Conservation (phyloP, 2,888 invertebrate species). For the Glyphotaelius pellucidus region DNA sequence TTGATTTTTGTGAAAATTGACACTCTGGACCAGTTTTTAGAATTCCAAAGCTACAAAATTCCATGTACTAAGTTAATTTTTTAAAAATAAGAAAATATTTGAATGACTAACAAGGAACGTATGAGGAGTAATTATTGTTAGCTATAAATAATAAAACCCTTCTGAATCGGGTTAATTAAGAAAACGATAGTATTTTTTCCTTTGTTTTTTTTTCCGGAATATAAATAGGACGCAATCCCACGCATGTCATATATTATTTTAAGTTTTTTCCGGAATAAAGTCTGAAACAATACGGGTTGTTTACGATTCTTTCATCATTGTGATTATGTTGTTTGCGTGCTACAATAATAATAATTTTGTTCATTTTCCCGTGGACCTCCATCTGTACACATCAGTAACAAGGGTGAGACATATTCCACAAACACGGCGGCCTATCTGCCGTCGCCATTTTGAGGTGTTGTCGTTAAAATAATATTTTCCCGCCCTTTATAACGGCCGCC, state of each 20-base stretch:
- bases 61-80: no score
- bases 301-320: not conserved
- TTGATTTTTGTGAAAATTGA: no score
- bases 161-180: no score
- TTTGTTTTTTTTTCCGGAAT: not conserved
- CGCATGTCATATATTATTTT: not conserved
- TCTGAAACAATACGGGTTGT: not conserved
- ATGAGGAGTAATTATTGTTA: no score
- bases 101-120: no score
- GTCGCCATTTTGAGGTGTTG: slow-evolving; percentile 14
- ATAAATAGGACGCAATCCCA: not conserved
- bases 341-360: not conserved
- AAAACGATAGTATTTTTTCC: no score
- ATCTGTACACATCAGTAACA: slow-evolving; percentile 2
- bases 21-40: no score
- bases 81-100: no score
- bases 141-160: no score
- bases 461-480: slow-evolving; percentile 20
- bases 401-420: not conserved
- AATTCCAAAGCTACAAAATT: no score
- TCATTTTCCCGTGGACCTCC: slow-evolving; percentile 9
- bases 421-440: not conserved
- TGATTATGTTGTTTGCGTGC: slow-evolving; percentile 18
- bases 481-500: not conserved
- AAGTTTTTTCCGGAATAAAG: not conserved